Evolutionary conservation across 2,797 vertebrate genomes (phyloP).

Genomic region (Tarsius wallacei): DNA sequence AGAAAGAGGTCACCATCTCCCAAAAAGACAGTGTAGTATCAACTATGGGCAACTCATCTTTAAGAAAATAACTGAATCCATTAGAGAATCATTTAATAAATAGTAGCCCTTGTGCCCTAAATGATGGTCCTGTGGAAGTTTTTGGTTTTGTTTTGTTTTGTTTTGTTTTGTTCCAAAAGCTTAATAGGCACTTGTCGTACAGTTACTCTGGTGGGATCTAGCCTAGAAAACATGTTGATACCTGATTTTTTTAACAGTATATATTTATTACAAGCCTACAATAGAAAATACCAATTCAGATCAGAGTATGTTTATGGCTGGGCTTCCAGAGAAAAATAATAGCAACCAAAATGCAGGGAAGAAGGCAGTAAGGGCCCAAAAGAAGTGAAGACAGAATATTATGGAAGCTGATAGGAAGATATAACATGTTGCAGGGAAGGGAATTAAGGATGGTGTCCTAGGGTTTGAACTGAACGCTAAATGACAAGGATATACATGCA

Average conservation of each 20-base stretch:
- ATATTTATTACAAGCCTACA: slow-evolving; percentile 68
- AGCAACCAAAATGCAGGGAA: background rate
- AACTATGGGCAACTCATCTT: slow-evolving; percentile 29
- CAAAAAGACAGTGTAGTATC: background rate
- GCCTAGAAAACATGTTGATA: slow-evolving; percentile 66
- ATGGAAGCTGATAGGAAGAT: background rate
- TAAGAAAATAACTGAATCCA: slow-evolving; percentile 25
- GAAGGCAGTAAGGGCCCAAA: background rate
- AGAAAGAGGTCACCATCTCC: slow-evolving; percentile 15
- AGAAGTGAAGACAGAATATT: background rate
- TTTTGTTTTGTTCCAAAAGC: background rate
- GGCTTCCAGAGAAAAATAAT: background rate
- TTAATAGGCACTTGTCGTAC: background rate
- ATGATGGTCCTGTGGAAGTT: slow-evolving; percentile 50
- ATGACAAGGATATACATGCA: background rate
- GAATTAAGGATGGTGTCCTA: background rate
- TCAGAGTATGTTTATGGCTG: background rate
- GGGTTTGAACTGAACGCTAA: background rate
- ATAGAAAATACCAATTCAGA: slow-evolving; percentile 50
- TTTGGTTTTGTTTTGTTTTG: background rate
- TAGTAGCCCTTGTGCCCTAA: background rate
- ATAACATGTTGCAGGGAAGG: background rate
- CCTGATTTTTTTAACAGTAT: slow-evolving; percentile 41
- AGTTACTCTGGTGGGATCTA: slow-evolving; percentile 63
- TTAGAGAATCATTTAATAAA: slow-evolving; percentile 58